A percentile compares a stretch with the other conserved stretches of the same genome.
Conservation (phyloP, 2,888 invertebrate species). For the Eretmocerus hayati region DNA sequence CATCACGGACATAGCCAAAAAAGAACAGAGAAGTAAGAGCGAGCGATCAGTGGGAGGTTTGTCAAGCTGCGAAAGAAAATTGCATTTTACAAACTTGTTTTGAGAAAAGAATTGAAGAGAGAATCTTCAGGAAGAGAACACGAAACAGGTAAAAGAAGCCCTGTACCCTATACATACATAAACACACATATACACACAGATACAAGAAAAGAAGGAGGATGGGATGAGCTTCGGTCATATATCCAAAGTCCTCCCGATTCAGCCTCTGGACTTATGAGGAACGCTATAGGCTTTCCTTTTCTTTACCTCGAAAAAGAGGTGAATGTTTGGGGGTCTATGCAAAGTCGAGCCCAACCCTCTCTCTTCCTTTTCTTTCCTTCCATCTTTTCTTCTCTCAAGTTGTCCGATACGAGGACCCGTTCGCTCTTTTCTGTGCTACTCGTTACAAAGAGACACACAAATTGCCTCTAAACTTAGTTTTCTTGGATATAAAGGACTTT, state of each 20-base stretch:
- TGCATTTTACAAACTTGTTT: conserved; percentile 56
- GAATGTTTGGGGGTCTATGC: conserved; percentile 32
- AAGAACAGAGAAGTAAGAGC: conserved; percentile 6
- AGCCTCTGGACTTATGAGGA: conserved; percentile 26
- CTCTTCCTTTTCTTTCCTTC: no score
- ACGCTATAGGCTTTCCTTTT: conserved; percentile 4
- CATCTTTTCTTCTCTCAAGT: no score
- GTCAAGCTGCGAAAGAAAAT: conserved; percentile 53
- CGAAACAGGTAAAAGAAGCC: conserved; percentile 23
- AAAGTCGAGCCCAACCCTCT: conserved; percentile 40
- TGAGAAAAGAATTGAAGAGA: conserved; percentile 52
- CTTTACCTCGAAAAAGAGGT: conserved; percentile 13
- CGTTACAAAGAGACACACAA: conserved; percentile 45
- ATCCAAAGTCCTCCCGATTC: conserved; percentile 22
- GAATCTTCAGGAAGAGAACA: conserved; percentile 42
- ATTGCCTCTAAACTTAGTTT: conserved; percentile 46
- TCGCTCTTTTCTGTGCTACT: conserved; percentile 12
- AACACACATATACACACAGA: no score
- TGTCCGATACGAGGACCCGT: background rate
- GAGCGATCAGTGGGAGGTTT: conserved; percentile 45
- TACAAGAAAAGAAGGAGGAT: no score
- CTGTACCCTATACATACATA: no score
- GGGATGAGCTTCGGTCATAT: no score
- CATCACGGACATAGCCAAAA: no score
- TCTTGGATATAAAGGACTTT: conserved; percentile 44